Conservation (phyloP, 2,113 vertebrate species). For the Epinephelus cyanopodus region DNA sequence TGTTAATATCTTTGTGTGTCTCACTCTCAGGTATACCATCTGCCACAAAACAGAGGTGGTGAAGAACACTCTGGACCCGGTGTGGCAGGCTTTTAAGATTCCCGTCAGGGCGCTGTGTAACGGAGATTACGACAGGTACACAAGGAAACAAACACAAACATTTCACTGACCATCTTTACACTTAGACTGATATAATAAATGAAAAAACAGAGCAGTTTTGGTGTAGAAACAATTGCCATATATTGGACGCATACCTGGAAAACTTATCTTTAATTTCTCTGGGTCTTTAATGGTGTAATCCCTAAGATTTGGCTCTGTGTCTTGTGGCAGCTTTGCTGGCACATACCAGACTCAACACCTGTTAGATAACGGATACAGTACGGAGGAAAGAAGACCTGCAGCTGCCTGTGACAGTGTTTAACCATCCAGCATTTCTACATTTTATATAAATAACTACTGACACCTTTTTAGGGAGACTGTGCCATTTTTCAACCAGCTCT, state of each 20-base stretch:
- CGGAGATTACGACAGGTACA: conserved; percentile 92
- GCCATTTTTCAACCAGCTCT: too few relatives aligned
- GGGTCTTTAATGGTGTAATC: neutral
- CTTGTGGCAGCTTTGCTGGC: neutral
- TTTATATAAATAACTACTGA: neutral
- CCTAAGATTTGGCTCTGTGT: neutral
- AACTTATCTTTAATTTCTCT: neutral
- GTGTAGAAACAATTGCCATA: neutral
- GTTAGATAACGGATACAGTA: neutral
- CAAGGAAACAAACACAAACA: neutral
- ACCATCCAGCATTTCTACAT: too few relatives aligned
- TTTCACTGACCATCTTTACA: neutral
- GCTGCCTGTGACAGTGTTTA: neutral
- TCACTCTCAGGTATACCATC: conserved; percentile 88
- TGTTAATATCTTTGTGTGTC: conserved; percentile 21
- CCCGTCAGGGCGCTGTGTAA: conserved; percentile 93
- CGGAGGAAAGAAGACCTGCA: neutral
- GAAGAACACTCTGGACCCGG: conserved; percentile 93
- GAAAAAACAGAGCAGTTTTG: too few relatives aligned
- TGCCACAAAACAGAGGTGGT: conserved; percentile 94
- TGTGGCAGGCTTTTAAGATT: conserved; percentile 95
- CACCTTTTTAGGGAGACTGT: neutral
- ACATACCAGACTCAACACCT: neutral
- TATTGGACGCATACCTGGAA: too few relatives aligned
- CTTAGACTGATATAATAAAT: neutral